phyloP scores from a whole-genome alignment of 2,113 vertebrate genomes.

The Lepus americanus region DNA sequence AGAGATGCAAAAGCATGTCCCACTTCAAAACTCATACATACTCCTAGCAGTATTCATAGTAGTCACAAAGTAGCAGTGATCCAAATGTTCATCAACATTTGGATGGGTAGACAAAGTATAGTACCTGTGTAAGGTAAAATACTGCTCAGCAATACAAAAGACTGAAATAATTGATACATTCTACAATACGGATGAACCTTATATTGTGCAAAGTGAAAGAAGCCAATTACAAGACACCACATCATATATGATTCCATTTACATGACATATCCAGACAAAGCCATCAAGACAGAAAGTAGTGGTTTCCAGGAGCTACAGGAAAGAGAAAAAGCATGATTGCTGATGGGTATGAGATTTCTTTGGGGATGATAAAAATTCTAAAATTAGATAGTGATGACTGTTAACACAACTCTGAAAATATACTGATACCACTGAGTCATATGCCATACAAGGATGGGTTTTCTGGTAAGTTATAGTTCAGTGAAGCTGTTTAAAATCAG shows the following conservation, averaged over 20 bases:
- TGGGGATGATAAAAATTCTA: not conserved
- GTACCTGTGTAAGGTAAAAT: not conserved
- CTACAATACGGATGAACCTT: not conserved
- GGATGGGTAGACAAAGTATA: not conserved
- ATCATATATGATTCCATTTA: not conserved
- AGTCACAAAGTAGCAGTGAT: not conserved
- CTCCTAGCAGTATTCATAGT: not conserved
- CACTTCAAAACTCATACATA: not conserved
- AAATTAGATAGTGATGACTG: not conserved
- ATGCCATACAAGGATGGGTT: not conserved
- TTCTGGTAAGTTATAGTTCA: not conserved
- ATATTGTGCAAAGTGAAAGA: not conserved
- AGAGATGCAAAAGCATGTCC: not conserved
- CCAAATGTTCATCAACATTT: not conserved
- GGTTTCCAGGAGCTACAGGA: not conserved
- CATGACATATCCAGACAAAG: not conserved
- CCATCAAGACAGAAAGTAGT: not conserved
- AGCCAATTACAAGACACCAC: not conserved
- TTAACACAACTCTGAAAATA: not conserved
- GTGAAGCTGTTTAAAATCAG: not conserved
- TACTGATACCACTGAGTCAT: not conserved
- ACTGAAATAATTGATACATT: not conserved
- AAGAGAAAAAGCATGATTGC: not conserved
- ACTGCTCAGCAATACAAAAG: not conserved
- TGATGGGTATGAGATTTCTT: not conserved